phyloP scores from a whole-genome alignment of 2,113 vertebrate genomes.

The Eulacestoma nigropectus region DNA sequence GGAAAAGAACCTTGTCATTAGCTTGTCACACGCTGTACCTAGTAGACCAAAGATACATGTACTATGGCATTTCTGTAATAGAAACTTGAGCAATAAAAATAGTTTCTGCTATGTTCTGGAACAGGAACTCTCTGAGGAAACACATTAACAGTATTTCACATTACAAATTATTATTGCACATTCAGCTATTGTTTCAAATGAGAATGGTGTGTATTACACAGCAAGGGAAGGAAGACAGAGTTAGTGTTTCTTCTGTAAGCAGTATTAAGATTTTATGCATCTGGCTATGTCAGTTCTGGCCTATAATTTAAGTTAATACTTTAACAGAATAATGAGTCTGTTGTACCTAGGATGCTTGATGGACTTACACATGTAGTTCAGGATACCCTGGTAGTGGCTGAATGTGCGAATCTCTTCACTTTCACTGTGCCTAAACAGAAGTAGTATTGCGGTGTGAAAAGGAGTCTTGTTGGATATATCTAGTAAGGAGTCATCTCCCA shows the following conservation, averaged over 20 bases:
- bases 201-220: constrained; percentile 13
- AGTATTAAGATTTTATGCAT: constrained; percentile 9
- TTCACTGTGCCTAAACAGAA: background rate
- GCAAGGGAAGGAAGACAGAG: background rate
- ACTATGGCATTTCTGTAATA: constrained; percentile 63
- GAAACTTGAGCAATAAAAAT: constrained; percentile 63
- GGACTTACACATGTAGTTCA: background rate
- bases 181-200: constrained; percentile 48
- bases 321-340: background rate
- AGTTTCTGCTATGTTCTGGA: constrained; percentile 9
- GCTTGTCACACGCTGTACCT: constrained; percentile 33
- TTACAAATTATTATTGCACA: constrained; percentile 51
- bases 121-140: constrained; percentile 36
- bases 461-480: background rate
- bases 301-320: background rate
- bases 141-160: constrained; percentile 57
- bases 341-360: background rate
- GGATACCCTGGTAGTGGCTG: background rate
- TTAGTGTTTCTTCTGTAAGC: constrained; percentile 19
- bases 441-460: background rate
- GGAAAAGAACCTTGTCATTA: background rate
- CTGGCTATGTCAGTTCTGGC: background rate
- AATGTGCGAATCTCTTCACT: background rate
- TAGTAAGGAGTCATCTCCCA: background rate
- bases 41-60: constrained; percentile 47